phyloP scores from a whole-genome alignment of 37 sponge, comb jelly and placozoan genomes.

The Diacarnus erythraeanus region DNA sequence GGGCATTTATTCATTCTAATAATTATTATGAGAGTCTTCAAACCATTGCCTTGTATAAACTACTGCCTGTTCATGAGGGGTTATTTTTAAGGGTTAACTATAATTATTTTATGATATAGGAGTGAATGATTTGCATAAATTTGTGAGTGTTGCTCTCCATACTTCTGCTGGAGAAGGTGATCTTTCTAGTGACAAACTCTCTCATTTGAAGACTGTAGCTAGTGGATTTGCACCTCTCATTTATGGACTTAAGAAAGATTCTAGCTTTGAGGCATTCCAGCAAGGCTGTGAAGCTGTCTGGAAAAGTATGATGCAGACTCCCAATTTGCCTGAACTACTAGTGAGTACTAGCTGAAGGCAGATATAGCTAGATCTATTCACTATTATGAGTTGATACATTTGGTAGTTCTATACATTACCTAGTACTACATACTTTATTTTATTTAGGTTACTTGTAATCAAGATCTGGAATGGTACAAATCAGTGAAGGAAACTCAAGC shows the following conservation, averaged over 20 bases:
- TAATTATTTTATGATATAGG: neutral
- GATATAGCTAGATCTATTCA: neutral
- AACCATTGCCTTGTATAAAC: neutral
- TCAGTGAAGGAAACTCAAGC: slow-evolving; percentile 66
- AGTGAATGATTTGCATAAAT: slow-evolving; percentile 52
- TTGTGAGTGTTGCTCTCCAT: slow-evolving; percentile 61
- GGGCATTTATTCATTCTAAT: too few relatives aligned
- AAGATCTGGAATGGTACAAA: slow-evolving; percentile 70
- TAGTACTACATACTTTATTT: neutral
- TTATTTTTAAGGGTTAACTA: neutral
- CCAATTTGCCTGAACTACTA: slow-evolving; percentile 37
- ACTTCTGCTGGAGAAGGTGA: slow-evolving; percentile 73
- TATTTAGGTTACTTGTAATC: slow-evolving; percentile 40
- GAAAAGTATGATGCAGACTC: slow-evolving; percentile 32
- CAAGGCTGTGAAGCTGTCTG: slow-evolving; percentile 35
- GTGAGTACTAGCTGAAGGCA: slow-evolving; percentile 21
- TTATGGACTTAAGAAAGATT: slow-evolving; percentile 10
- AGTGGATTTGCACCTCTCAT: slow-evolving; percentile 59
- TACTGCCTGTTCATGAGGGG: too few relatives aligned
- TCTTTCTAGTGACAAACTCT: slow-evolving; percentile 52
- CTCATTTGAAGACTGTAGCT: slow-evolving; percentile 58
- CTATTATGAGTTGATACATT: neutral
- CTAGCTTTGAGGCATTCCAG: slow-evolving; percentile 19
- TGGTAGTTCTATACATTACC: neutral
- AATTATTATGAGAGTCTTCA: too few relatives aligned